Percentiles rank a stretch among this genome's conserved stretches.
These are phyloP conservation scores for Pteropus rufus DNA, from an alignment of 2,797 vertebrate species.

Conservation along the genomic window DNA sequence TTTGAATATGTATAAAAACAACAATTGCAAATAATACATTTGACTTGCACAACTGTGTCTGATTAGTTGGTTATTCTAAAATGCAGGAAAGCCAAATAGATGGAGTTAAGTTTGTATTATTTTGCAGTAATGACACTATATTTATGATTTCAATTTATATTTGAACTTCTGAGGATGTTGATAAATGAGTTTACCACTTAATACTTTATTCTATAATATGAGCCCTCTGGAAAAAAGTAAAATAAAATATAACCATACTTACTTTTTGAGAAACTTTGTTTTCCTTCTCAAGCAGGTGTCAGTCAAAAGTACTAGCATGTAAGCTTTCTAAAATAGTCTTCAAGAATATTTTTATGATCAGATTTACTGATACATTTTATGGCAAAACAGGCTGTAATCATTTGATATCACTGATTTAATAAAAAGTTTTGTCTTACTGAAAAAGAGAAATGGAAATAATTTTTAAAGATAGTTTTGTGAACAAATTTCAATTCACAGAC, in stretches of 20 bases:
- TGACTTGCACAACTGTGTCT: not conserved
- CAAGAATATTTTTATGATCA: not conserved
- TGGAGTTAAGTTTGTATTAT: not conserved
- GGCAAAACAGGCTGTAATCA: not conserved
- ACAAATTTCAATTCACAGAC: not conserved
- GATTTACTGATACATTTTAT: not conserved
- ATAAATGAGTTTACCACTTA: not conserved
- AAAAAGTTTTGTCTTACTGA: not conserved
- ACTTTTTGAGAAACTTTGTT: not conserved
- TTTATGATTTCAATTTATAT: slow-evolving; percentile 4
- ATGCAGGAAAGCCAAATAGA: not conserved
- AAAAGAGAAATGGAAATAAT: not conserved
- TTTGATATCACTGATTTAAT: not conserved
- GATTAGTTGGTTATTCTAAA: not conserved
- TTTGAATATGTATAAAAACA: not conserved
- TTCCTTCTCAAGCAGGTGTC: not conserved
- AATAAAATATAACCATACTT: not conserved
- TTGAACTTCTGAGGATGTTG: not conserved
- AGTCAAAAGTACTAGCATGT: not conserved
- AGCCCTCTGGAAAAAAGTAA: not conserved
- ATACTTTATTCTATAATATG: not conserved
- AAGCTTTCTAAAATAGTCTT: not conserved
- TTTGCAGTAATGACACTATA: not conserved
- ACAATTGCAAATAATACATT: not conserved
- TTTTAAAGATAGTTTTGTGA: not conserved